Percentiles rank a stretch among this genome's conserved stretches.
These are phyloP conservation scores for Drosophila birchii DNA, from an alignment of 2,888 invertebrate species.

Conservation along the genomic window DNA sequence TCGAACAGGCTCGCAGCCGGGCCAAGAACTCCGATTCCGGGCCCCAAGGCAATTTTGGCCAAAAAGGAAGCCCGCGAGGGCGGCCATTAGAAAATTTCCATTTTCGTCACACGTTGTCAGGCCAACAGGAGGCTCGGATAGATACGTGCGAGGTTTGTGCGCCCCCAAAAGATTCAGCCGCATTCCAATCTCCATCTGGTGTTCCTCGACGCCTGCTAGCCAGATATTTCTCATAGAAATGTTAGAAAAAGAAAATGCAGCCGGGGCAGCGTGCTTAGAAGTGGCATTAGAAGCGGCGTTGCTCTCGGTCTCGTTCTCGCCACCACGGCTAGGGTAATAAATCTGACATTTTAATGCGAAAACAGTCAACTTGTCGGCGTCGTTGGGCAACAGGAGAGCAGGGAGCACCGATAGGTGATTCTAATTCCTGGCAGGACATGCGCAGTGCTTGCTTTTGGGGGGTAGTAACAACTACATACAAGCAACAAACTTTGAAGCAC, in stretches of 20 bases:
- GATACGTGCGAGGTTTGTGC: neutral
- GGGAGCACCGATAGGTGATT: conserved; percentile 6
- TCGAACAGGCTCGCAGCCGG: conserved; percentile 82
- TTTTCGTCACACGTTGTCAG: conserved; percentile 83
- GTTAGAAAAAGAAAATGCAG: conserved; percentile 75
- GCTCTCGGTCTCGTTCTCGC: conserved; percentile 10
- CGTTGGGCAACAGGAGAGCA: conserved; percentile 81
- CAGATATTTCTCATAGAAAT: conserved; percentile 84
- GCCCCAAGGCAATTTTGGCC: conserved; percentile 68
- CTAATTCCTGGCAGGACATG: conserved; percentile 51
- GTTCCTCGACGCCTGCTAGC: conserved; percentile 79
- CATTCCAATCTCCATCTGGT: conserved; percentile 68
- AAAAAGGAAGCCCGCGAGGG: conserved; percentile 40
- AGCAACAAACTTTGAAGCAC: neutral
- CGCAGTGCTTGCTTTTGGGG: conserved; percentile 42
- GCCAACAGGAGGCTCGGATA: conserved; percentile 62
- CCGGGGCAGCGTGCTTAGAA: conserved; percentile 68
- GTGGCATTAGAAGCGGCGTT: conserved; percentile 12
- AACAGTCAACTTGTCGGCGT: conserved; percentile 84
- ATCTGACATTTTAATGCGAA: conserved; percentile 83
- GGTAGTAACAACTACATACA: neutral
- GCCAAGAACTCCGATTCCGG: conserved; percentile 46
- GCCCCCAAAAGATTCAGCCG: conserved; percentile 22
- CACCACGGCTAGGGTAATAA: conserved; percentile 60
- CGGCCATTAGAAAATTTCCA: conserved; percentile 82